A percentile compares a stretch with the other conserved stretches of the same genome.
Conservation (phyloP, 2,797 vertebrate genomes). For the Peromyscus attwateri region DNA sequence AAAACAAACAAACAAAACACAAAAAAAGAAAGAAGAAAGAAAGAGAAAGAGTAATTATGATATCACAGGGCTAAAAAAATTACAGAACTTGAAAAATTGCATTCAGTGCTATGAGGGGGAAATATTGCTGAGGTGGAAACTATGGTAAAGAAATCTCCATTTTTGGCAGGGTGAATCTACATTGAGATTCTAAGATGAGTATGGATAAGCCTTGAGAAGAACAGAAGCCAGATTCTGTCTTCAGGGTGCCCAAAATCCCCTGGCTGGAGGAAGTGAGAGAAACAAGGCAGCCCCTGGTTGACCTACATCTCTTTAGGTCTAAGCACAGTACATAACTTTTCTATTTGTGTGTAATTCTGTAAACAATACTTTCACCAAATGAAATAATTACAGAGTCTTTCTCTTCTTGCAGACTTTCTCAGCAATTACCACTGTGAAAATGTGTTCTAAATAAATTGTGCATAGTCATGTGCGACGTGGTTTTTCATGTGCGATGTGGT, state of each 20-base stretch:
- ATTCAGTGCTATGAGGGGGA: neutral
- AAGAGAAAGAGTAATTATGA: neutral
- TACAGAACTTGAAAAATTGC: neutral
- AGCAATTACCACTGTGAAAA: neutral
- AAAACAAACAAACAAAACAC: no score
- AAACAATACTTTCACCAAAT: neutral
- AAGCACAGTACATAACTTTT: neutral
- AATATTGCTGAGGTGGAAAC: neutral
- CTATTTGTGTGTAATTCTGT: neutral
- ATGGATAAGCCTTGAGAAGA: neutral
- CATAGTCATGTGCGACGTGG: neutral
- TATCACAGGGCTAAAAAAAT: neutral
- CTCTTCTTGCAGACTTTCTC: neutral
- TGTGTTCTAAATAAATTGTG: neutral
- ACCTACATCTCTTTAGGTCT: neutral
- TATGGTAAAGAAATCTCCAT: neutral
- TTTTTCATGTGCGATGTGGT: neutral
- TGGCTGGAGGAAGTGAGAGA: neutral
- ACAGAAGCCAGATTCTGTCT: neutral
- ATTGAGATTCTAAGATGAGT: neutral
- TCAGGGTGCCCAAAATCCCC: no score
- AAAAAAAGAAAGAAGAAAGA: no score
- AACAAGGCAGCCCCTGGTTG: fast-evolving
- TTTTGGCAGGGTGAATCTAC: neutral
- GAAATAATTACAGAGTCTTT: neutral